phyloP scores from a whole-genome alignment of 2,797 vertebrate species.

The Hemitrygon akajei region DNA sequence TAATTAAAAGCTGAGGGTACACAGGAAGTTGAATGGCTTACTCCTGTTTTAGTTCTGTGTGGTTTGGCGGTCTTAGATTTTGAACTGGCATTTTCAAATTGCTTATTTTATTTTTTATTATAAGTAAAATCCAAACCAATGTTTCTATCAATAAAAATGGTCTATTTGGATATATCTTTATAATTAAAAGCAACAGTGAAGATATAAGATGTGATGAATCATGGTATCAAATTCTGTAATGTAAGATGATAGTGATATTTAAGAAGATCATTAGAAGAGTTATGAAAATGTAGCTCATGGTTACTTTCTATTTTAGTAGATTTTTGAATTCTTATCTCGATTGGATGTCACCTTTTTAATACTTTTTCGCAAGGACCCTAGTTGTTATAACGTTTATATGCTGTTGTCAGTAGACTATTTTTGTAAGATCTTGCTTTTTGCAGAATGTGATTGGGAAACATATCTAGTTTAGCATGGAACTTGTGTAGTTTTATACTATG shows the following conservation, averaged over 20 bases:
- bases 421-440: too few relatives aligned
- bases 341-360: neutral
- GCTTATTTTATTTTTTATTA: neutral
- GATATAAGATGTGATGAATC: constrained; percentile 5
- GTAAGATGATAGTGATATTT: constrained; percentile 27
- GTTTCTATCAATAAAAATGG: neutral
- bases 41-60: neutral
- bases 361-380: neutral
- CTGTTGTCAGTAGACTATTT: too few relatives aligned
- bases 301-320: neutral
- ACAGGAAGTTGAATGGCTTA: neutral
- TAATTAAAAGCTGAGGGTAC: neutral
- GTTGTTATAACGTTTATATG: neutral
- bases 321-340: neutral
- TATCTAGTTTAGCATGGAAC: neutral
- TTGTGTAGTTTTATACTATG: neutral
- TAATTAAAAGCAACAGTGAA: neutral
- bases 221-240: neutral
- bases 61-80: neutral
- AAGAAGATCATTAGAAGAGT: neutral
- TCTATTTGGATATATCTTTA: neutral
- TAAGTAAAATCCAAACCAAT: too few relatives aligned
- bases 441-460: neutral
- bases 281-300: neutral
- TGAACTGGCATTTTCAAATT: neutral